Conservation (phyloP, 2,797 vertebrate genomes). For the Gallirallus australis region DNA sequence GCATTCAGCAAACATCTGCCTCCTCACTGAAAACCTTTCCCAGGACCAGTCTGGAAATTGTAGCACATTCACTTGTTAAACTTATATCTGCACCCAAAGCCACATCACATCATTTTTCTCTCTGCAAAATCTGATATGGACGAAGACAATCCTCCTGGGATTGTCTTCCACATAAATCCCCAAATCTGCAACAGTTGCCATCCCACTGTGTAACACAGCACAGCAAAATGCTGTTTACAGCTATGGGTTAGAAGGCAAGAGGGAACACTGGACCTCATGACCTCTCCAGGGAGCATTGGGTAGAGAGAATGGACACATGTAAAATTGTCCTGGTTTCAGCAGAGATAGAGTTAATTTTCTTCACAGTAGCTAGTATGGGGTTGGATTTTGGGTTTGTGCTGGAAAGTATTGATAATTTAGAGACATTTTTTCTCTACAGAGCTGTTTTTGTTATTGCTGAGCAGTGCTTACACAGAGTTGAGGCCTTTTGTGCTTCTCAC, state of each 20-base stretch:
- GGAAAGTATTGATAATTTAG: too few species aligned
- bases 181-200: not conserved
- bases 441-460: too few species aligned
- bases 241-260: not conserved
- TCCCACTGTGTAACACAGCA: not conserved
- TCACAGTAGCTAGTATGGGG: too few species aligned
- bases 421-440: too few species aligned
- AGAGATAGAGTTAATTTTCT: too few species aligned
- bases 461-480: too few species aligned
- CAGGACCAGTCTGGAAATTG: not conserved
- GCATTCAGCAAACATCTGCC: accelerated
- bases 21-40: not conserved
- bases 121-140: not conserved
- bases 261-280: accelerated
- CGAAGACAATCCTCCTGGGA: not conserved
- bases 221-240: not conserved
- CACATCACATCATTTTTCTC: not conserved
- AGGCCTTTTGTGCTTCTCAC: too few species aligned
- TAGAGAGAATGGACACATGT: not conserved
- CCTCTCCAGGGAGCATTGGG: not conserved
- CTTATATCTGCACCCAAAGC: not conserved
- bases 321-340: not conserved
- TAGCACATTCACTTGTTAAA: not conserved
- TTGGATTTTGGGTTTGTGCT: too few species aligned
- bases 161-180: not conserved